Evolutionary conservation across 53 echinoderm and acorn worm species (phyloP).

Genomic region (Hippasteria phrygiana): DNA sequence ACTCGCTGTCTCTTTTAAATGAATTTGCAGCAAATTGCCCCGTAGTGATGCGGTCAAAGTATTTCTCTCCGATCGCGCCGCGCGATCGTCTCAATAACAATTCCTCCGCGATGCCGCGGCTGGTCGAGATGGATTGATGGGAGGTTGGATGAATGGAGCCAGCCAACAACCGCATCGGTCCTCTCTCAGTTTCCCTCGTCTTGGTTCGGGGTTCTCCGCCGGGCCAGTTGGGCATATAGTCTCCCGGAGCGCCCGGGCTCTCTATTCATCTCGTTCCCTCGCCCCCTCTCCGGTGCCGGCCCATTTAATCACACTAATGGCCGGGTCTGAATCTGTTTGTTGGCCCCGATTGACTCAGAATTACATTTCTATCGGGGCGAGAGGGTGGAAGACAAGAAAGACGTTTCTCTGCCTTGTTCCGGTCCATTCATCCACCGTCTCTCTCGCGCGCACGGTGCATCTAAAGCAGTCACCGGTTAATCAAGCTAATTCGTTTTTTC

Average conservation of each 20-base stretch:
- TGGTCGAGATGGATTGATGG: slow-evolving; percentile 15
- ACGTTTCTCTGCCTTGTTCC: slow-evolving; percentile 20
- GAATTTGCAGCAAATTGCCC: slow-evolving; percentile 69
- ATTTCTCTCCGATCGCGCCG: background rate
- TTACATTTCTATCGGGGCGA: slow-evolving; percentile 62
- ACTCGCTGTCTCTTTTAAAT: slow-evolving; percentile 50
- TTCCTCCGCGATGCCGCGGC: slow-evolving; percentile 44
- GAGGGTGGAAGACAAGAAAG: slow-evolving; percentile 17
- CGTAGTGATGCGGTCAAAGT: slow-evolving; percentile 36
- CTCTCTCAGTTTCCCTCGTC: background rate
- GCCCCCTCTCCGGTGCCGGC: slow-evolving; percentile 50
- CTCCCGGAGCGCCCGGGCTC: slow-evolving; percentile 41
- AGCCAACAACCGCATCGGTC: slow-evolving; percentile 9
- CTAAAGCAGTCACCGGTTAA: slow-evolving; percentile 45
- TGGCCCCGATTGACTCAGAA: slow-evolving; percentile 66
- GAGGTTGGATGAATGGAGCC: slow-evolving; percentile 32
- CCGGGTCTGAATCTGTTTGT: slow-evolving; percentile 60
- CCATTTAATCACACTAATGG: slow-evolving; percentile 69
- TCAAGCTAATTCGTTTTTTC: slow-evolving; percentile 67
- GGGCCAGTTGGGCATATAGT: slow-evolving; percentile 33
- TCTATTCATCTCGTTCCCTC: slow-evolving; percentile 42
- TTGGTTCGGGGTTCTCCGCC: background rate
- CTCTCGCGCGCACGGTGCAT: background rate
- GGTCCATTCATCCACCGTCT: background rate
- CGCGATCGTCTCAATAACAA: slow-evolving; percentile 44